Conservation (phyloP, 1,140 invertebrate species). For the Episyrphus balteatus region DNA sequence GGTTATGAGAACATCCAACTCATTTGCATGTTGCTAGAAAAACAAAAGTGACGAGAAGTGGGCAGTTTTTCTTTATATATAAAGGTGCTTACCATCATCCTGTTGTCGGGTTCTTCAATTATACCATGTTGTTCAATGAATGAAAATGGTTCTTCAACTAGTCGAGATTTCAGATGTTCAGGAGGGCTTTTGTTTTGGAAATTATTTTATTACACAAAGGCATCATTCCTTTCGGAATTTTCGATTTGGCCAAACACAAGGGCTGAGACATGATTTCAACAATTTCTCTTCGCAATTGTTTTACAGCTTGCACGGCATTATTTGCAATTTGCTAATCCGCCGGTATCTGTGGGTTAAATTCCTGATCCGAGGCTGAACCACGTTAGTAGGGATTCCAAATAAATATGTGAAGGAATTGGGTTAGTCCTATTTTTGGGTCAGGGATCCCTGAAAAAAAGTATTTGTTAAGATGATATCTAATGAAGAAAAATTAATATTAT, state of each 20-base stretch:
- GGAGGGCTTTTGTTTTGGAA: conserved; percentile 60
- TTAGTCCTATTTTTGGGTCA: too few relatives aligned
- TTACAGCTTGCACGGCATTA: conserved; percentile 67
- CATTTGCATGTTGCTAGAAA: conserved; percentile 28
- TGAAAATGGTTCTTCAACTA: conserved; percentile 72
- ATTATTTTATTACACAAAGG: conserved; percentile 69
- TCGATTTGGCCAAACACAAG: conserved; percentile 58
- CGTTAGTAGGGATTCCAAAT: too few relatives aligned
- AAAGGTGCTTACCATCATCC: conserved; percentile 15
- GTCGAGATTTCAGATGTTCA: conserved; percentile 69
- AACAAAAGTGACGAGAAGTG: conserved; percentile 11
- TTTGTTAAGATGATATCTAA: too few relatives aligned
- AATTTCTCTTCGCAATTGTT: conserved; percentile 63
- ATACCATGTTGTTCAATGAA: conserved; percentile 63
- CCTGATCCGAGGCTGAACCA: too few relatives aligned
- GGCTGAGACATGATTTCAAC: conserved; percentile 65
- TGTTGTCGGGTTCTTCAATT: conserved; percentile 35
- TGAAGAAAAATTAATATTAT: too few relatives aligned
- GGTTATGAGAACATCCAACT: not conserved
- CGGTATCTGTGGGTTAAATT: too few relatives aligned
- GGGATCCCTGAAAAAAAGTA: too few relatives aligned
- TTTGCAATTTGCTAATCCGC: conserved; percentile 67
- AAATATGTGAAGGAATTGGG: too few relatives aligned
- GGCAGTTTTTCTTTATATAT: not conserved
- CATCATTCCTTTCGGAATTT: conserved; percentile 60